Evolutionary conservation across 2,113 vertebrate species (phyloP), one percentile per base, ranked within the genome.

Genomic region (Mirounga angustirostris): DNA sequence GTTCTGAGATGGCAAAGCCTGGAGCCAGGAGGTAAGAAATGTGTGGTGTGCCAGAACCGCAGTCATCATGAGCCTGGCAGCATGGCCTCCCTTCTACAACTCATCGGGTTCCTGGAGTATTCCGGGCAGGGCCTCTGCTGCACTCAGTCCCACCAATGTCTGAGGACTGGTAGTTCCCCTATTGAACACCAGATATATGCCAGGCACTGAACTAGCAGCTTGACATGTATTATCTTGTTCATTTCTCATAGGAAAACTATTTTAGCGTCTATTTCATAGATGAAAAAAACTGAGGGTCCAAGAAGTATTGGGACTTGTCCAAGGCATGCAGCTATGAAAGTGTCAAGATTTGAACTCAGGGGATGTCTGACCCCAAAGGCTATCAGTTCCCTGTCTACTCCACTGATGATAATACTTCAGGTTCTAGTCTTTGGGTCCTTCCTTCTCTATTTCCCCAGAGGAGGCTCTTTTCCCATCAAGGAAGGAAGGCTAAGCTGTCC

Each of bases 241-340:
- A 58, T 83, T 93, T 93, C 78, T 82, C 73, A 94, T 15, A 33
- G 63, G 18, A 78, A 81, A 92, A 65, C 33, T 80, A n/a, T 40
- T 76, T 89, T 89, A 46, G 63, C 52, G 91, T 96, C 43, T 40
- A 43, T 76, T 74, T 94, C 78, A 76, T 61, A 71, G 21, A 82
- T 61, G 11, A 59, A 59, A 56, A 94, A 93, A 91, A 78, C 52
- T 16, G 43, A 97, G 73, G 13, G 40, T 92, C 6, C 30, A 58
- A 69, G 36, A 93, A 88, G 24, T 59, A 65, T 58, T 52, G 15
- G 86, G 56, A 74, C 5, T 81, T 90, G 30, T 12, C 9, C 26
- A 52, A 73, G 28, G 52, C 5, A 28, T 28, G 7, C 19, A 89
- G 36, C 28, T 61, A 67, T 54, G 15, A 56, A 19, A 86, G 7